phyloP scores from a whole-genome alignment of 2,113 vertebrate genomes.

The Siniperca chuatsi region DNA sequence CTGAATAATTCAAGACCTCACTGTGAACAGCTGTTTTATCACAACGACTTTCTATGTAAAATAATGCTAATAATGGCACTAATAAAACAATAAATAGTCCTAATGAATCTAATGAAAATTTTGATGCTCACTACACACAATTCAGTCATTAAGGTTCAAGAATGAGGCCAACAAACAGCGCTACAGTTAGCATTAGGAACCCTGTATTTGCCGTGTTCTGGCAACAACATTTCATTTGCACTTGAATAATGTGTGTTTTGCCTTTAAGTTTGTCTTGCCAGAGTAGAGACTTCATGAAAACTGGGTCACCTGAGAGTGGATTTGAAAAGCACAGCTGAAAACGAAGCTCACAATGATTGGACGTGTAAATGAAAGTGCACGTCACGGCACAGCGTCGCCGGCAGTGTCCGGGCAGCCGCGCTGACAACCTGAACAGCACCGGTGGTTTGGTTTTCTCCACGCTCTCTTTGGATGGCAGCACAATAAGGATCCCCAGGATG shows the following conservation, averaged over 20 bases:
- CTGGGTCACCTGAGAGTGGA: conserved; percentile 40
- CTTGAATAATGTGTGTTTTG: background rate
- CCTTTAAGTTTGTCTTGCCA: background rate
- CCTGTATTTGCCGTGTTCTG: no score
- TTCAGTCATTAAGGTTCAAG: no score
- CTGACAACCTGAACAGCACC: conserved; percentile 60
- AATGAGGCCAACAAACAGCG: no score
- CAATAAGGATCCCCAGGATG: conserved; percentile 58
- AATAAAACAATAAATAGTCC: no score
- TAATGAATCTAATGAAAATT: no score
- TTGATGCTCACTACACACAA: no score
- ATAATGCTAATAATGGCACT: background rate
- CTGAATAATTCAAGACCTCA: no score
- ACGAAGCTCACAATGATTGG: conserved; percentile 18
- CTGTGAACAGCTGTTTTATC: background rate
- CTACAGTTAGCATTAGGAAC: background rate
- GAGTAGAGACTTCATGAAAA: conserved; percentile 7
- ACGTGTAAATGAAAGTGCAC: conserved; percentile 50
- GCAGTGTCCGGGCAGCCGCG: conserved; percentile 43
- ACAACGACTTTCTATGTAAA: background rate
- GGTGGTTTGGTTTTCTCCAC: conserved; percentile 47
- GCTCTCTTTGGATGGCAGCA: conserved; percentile 44
- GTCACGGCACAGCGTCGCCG: background rate
- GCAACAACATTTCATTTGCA: background rate
- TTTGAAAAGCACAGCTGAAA: conserved; percentile 26